These are phyloP conservation scores for Lithosia quadra DNA, from an alignment of 2,888 invertebrate genomes.

Conservation along the genomic window DNA sequence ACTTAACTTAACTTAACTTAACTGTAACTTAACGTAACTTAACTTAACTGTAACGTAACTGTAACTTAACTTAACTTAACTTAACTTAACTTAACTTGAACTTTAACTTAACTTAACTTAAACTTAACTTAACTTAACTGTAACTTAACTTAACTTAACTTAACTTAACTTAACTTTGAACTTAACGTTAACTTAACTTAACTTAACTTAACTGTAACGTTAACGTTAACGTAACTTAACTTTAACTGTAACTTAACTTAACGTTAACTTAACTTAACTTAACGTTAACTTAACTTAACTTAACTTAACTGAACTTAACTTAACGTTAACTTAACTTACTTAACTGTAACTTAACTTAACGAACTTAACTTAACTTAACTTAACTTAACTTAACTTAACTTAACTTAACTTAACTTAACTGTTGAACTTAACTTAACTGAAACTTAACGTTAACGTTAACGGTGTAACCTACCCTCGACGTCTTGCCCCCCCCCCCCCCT, in stretches of 20 bases:
- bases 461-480: too few species aligned
- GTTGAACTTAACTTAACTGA: slow-evolving; percentile 27
- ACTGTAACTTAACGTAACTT: background rate
- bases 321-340: background rate
- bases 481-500: too few species aligned
- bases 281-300: slow-evolving; percentile 24
- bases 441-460: too few species aligned
- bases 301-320: slow-evolving; percentile 33
- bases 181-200: too few species aligned
- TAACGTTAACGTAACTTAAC: too few species aligned
- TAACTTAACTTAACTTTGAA: too few species aligned
- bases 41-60: background rate
- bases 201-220: too few species aligned
- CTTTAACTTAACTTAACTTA: slow-evolving; percentile 23
- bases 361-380: slow-evolving; percentile 16
- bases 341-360: slow-evolving; percentile 11
- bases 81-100: background rate
- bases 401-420: slow-evolving; percentile 32
- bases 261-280: slow-evolving; percentile 30
- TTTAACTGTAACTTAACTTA: too few species aligned
- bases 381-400: slow-evolving; percentile 27
- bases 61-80: background rate
- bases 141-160: slow-evolving; percentile 36
- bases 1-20: background rate
- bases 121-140: slow-evolving; percentile 35